These are phyloP conservation scores for Gryllus bimaculatus DNA, from an alignment of 1,140 invertebrate genomes.

Conservation along the genomic window DNA sequence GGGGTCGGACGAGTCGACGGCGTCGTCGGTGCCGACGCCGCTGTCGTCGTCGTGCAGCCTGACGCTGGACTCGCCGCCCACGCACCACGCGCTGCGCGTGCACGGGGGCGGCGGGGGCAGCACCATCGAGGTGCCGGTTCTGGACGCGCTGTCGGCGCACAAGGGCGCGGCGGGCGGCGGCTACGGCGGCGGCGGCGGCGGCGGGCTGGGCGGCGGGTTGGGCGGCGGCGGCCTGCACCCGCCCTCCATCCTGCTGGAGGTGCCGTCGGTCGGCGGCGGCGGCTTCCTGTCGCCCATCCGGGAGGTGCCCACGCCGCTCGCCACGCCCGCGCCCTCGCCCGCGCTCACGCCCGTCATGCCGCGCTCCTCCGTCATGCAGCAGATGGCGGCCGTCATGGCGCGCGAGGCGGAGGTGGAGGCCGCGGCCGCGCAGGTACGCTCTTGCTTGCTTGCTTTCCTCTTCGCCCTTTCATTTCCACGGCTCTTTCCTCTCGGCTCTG, in stretches of 20 bases:
- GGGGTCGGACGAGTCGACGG: slow-evolving; percentile 50
- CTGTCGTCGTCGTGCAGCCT: slow-evolving; percentile 43
- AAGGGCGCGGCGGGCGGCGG: slow-evolving; percentile 33
- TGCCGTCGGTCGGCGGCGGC: slow-evolving; percentile 40
- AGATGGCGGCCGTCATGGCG: background rate
- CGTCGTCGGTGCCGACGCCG: slow-evolving; percentile 47
- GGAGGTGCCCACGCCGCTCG: slow-evolving; percentile 56
- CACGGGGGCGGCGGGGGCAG: slow-evolving; percentile 28
- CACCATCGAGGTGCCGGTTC: slow-evolving; percentile 52
- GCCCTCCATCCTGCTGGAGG: slow-evolving; percentile 59
- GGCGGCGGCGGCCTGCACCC: slow-evolving; percentile 48
- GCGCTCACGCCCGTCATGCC: slow-evolving; percentile 54
- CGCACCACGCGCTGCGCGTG: slow-evolving; percentile 22
- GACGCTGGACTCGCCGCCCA: slow-evolving; percentile 44
- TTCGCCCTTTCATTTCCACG: too few relatives aligned
- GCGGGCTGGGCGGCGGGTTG: slow-evolving; percentile 37
- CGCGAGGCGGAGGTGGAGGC: slow-evolving; percentile 24
- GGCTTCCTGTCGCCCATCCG: slow-evolving; percentile 54
- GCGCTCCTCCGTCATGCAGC: slow-evolving; percentile 13
- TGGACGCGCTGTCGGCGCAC: slow-evolving; percentile 53
- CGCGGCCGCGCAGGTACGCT: background rate
- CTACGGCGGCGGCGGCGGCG: slow-evolving; percentile 42
- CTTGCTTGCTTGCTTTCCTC: background rate
- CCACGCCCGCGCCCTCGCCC: slow-evolving; percentile 45
- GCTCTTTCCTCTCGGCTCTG: too few relatives aligned